Base-by-base conservation (phyloP, 2,888 invertebrate species). In the Nomada lathburiana region DNA sequence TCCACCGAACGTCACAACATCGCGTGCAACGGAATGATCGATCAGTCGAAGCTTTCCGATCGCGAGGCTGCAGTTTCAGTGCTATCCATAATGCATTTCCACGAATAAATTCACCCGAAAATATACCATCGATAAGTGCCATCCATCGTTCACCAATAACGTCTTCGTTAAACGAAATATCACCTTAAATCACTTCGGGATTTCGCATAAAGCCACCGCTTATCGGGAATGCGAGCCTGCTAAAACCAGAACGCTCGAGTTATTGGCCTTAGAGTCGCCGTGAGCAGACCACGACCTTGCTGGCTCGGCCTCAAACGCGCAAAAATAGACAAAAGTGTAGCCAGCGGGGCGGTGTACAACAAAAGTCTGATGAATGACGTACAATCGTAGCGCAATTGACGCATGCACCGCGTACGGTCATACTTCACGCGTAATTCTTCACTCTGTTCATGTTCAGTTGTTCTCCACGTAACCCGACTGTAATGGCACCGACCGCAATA, bases 231-330 rank as follows among this genome's bases (percentile, higher is more conserved):
- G 36, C 36, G 55, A 76, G 71, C 78, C 72, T 78, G 82, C 62
- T 82, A 57, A 83, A 87, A 87, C 77, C 80, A 74, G 68, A 87
- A 78, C 60, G 69, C 36, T 59, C 78, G 73, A 85, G 83, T 68
- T 86, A 86, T 86, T 80, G 79, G 83, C 79, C 79, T 82, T 74
- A 87, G 60, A 57, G 44, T 26, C 63, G 44, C 26, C 26, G 16
- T 23, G 65, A 68, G 55, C 57, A 73, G 36, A 64, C 47, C 53
- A 20, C 70, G 87, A 84, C 84, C 81, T 86, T 86, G 84, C 82
- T 72, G 79, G 73, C 76, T n/a, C 60, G 53, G 59, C 44, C 69
- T 78, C 82, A 72, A 76, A 64, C 42, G 59, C 53, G 55, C 77
- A 83, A 86, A 81, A 83, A 86, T 86, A 87, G 79, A 79, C 50